Base-by-base conservation (phyloP, 2,888 invertebrate genomes). In the Oscheius onirici region DNA sequence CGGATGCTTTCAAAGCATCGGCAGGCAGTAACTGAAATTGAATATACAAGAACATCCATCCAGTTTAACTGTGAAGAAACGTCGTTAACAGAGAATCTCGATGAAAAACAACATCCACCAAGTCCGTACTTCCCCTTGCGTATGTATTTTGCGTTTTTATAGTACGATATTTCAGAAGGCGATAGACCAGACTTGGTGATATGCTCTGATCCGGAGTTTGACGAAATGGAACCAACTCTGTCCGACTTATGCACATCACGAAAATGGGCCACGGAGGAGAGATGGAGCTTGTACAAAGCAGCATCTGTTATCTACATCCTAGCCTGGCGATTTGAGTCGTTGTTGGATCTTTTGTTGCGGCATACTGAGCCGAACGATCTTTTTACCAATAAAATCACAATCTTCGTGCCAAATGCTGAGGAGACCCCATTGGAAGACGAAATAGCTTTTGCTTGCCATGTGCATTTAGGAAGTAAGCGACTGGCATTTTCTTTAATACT, bases 291-390 rank as follows among this genome's bases (percentile, higher is more conserved):
- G 15, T 10, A 26, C 2, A 55, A 24, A 28, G 26, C 26, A 26
- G 26, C 15, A 55, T 10, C 1, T 34, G 26, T 11, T 34, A 17
- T 60, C 24, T 8, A 22, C 44, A 22, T 60, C 5, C 22, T 44
- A 17, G 60, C 43, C 6, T 60, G 60, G 60, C 40, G 41, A 20
- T 60, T 60, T 41, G 60, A 41, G 26, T 44, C 60, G 1, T 44
- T 60, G 1, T 20, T 60, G 60, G 43, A 40, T 24, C 24, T 60
- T 41, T 22, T 60, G 10, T 10, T 40, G 20, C 20, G 20, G 24
- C 60, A 60, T 44, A 26, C 15, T 3, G 22, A 41, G 1, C 20
- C 22, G 20, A 15, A 6, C 17, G 44, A 20, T 20, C 41, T n/a
- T 24, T 24, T 24, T 10, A 40, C 20, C 0, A 17, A 26, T 5